Evolutionary conservation across 53 echinoderm and acorn worm genomes (phyloP).

Genomic region (Astropecten irregularis): DNA sequence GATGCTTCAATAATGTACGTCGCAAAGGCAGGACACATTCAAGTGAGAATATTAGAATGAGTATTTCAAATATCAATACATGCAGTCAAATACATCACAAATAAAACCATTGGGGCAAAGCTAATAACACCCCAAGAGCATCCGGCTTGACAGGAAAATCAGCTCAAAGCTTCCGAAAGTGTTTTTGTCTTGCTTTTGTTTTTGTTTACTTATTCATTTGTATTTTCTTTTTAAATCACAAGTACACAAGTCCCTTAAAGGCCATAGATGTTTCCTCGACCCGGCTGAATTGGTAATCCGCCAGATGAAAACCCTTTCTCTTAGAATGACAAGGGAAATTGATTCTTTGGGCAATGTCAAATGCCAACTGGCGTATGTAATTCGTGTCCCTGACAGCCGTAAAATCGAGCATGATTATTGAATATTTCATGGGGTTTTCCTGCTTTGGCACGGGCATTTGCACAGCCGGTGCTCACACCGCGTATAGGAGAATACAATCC

Average conservation of each 20-base stretch:
- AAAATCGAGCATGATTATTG: constrained; percentile 16
- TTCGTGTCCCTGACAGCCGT: not conserved
- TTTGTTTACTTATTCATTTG: too few species aligned
- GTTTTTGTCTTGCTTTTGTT: too few species aligned
- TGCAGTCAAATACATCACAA: too few species aligned
- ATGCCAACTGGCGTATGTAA: not conserved
- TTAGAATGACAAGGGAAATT: not conserved
- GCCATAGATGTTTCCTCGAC: not conserved
- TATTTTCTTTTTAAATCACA: too few species aligned
- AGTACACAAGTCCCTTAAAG: not conserved
- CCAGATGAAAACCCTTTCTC: too few species aligned
- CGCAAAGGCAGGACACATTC: too few species aligned
- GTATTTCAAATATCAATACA: too few species aligned
- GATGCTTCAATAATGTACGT: too few species aligned
- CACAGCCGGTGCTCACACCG: too few species aligned
- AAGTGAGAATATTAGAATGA: too few species aligned
- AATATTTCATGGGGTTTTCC: constrained; percentile 19
- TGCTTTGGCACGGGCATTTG: not conserved
- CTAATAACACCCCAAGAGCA: not conserved
- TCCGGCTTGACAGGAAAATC: not conserved
- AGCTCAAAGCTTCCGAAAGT: not conserved
- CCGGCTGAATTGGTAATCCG: not conserved
- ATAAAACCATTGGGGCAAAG: not conserved
- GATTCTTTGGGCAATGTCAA: not conserved
- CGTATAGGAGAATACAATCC: too few species aligned